Percentiles rank a stretch among this genome's conserved stretches.
Evolutionary conservation across 1,140 invertebrate species (phyloP).

Genomic region (Odontomachus brunneus): DNA sequence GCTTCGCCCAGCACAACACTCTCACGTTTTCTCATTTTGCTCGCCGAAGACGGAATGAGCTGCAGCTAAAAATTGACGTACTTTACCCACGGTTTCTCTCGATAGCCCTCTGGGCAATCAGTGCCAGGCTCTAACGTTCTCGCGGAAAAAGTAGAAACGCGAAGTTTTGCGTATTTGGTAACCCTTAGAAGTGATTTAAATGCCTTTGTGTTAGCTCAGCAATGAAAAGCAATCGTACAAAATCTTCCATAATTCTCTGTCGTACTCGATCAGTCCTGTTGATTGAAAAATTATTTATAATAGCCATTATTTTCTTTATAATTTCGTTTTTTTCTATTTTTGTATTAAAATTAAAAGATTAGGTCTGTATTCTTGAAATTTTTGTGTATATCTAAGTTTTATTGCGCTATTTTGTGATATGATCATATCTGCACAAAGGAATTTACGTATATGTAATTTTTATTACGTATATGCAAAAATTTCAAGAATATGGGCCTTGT

Average conservation of each 20-base stretch:
- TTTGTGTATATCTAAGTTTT: too few species aligned
- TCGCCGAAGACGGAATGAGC: neutral
- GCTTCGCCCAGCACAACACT: neutral
- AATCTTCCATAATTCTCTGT: neutral
- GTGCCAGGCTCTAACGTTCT: neutral
- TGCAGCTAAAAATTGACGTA: constrained; percentile 35
- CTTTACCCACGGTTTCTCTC: constrained; percentile 4
- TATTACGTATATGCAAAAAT: too few species aligned
- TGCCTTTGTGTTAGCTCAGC: neutral
- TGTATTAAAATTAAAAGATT: too few species aligned
- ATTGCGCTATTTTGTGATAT: too few species aligned
- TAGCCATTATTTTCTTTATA: too few species aligned
- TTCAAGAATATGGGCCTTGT: too few species aligned
- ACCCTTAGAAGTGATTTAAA: constrained; percentile 11
- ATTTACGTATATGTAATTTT: too few species aligned
- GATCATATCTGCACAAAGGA: too few species aligned
- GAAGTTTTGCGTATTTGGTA: neutral
- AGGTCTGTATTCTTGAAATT: too few species aligned
- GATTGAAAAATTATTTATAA: too few species aligned
- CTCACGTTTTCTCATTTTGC: constrained; percentile 35
- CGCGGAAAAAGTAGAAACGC: neutral
- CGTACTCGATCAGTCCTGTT: too few species aligned
- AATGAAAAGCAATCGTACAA: neutral
- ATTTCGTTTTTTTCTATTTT: too few species aligned
- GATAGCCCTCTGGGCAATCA: constrained; percentile 3